phyloP scores from a whole-genome alignment of 2,113 vertebrate genomes.

The Chunga burmeisteri region DNA sequence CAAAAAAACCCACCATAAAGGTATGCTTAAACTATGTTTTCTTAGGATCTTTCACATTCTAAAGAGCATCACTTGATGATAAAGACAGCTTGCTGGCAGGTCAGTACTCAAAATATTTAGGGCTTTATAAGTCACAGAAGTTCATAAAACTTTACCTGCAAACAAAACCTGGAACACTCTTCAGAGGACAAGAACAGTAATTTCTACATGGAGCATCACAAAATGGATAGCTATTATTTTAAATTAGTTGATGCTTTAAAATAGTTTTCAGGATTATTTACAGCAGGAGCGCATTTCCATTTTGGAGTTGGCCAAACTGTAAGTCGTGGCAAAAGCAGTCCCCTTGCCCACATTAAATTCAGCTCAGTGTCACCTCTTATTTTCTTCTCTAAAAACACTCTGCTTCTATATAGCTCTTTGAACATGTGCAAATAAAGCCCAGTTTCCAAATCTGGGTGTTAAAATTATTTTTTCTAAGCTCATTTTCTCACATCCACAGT shows the following conservation, averaged over 20 bases:
- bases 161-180: neutral
- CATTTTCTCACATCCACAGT: neutral
- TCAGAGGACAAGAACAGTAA: neutral
- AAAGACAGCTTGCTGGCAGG: neutral
- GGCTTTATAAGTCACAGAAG: neutral
- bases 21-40: neutral
- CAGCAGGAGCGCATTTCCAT: neutral
- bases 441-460: neutral
- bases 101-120: neutral
- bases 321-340: neutral
- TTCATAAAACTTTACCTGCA: neutral
- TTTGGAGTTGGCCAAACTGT: neutral
- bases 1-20: neutral
- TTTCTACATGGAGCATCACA: neutral
- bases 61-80: neutral
- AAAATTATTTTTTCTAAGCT: neutral
- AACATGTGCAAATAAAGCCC: neutral
- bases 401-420: neutral
- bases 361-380: neutral
- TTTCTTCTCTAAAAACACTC: neutral
- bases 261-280: neutral
- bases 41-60: neutral
- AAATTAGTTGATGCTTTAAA: neutral
- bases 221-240: neutral
- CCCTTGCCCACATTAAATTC: neutral